Conservation (phyloP, 2,797 vertebrate genomes). For the Clarias laeviceps region DNA sequence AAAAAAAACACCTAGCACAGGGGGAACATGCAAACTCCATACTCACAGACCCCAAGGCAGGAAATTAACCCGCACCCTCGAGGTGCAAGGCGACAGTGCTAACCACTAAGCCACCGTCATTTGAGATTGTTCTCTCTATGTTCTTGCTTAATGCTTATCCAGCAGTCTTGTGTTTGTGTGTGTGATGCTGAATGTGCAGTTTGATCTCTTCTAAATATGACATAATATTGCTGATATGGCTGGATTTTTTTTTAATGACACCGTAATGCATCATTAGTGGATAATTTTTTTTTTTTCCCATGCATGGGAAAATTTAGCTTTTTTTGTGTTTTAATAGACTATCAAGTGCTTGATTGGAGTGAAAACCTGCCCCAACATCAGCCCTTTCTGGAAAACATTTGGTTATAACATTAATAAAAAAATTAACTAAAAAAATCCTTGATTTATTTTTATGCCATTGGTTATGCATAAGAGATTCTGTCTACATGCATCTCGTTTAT, state of each 20-base stretch:
- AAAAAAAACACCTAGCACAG: no score
- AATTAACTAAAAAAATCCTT: neutral
- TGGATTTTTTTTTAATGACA: neutral
- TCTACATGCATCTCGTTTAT: neutral
- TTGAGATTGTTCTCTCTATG: neutral
- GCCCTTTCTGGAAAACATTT: neutral
- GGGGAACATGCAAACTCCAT: no score
- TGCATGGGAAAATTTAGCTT: neutral
- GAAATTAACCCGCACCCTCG: no score
- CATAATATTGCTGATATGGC: neutral
- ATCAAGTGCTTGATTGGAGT: no score
- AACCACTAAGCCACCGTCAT: neutral
- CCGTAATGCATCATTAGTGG: neutral
- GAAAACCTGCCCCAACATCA: no score
- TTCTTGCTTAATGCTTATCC: neutral
- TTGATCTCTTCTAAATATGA: neutral
- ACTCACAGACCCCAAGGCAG: no score
- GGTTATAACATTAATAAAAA: neutral
- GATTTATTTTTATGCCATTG: neutral
- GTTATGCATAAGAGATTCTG: neutral
- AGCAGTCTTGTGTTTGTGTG: neutral
- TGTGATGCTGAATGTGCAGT: constrained; percentile 25
- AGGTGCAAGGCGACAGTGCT: no score
- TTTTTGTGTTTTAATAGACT: no score
- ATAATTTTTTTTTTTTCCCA: neutral